phyloP scores from a whole-genome alignment of 2,113 vertebrate species.

The Halcyon malimbica region DNA sequence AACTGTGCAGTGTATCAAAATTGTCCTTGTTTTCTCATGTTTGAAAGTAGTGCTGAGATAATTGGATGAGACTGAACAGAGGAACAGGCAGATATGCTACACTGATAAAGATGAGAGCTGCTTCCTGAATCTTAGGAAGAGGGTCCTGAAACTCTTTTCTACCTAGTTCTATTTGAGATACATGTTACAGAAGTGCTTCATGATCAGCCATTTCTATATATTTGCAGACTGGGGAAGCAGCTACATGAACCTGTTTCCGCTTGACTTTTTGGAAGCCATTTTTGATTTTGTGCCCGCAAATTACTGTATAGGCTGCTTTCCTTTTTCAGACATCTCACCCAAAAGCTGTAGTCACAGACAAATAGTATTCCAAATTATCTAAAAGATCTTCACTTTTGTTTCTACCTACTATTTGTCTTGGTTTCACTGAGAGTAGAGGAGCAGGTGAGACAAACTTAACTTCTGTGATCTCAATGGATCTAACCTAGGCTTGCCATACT shows the following conservation, averaged over 20 bases:
- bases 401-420: neutral
- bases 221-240: neutral
- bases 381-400: neutral
- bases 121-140: neutral
- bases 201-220: neutral
- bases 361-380: neutral
- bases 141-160: neutral
- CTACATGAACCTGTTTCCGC: neutral
- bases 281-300: neutral
- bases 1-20: neutral
- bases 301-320: neutral
- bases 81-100: neutral
- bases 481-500: neutral
- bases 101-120: neutral
- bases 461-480: neutral
- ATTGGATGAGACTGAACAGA: neutral
- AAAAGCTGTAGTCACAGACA: neutral
- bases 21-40: neutral
- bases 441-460: neutral
- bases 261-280: neutral
- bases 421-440: neutral
- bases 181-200: neutral
- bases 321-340: neutral
- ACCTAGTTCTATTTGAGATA: neutral
- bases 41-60: neutral